Evolutionary conservation across 2,888 invertebrate genomes (phyloP), one percentile per base, ranked within the genome.

Genomic region (Endotricha flammealis): DNA sequence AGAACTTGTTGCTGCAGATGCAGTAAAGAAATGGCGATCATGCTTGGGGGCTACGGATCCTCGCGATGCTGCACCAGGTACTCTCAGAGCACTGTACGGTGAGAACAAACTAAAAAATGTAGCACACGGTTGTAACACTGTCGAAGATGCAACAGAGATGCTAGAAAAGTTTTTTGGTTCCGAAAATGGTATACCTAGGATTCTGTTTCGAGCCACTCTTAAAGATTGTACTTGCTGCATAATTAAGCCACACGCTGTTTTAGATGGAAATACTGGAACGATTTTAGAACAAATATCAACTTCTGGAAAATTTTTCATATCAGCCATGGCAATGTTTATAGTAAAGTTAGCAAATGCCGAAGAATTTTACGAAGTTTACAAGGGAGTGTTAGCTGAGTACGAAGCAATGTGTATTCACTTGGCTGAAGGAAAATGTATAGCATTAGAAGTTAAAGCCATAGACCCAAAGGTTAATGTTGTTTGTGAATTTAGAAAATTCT

Each of bases 291-390:
- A 90, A 38, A 95, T 97, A 39, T 87, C 89, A 29, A 90, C 91
- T 9, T 69, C 73, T 9, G 89, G 90, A 35, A 90, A 90, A 10
- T 97, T 93, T 61, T 88, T 88, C 41, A 91, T 98, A 38, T 91
- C 92, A 0, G 95, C 94, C 0, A 87, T 97, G 59, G 92, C 94
- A 62, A 92, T 95, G 90, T 92, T 93, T 62, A 86, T 91, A 38
- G 81, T 98, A 54, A 93, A 92, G 53, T 86, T 92, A 25, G 86
- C 90, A 0, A 93, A 95, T 66, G 94, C 95, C 12, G 91, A 94
- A 69, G 96, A 97, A 70, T 97, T 97, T 82, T 91, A 92, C 55
- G 97, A 97, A 86, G 91, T 97, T 9, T 98, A 98, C 71, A 94
- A 95, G 69, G 95, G 94, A 1, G 93, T 95, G 32, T 73, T 95